These are phyloP conservation scores for Epinephelus cyanopodus DNA, from an alignment of 2,113 vertebrate genomes.

Conservation along the genomic window DNA sequence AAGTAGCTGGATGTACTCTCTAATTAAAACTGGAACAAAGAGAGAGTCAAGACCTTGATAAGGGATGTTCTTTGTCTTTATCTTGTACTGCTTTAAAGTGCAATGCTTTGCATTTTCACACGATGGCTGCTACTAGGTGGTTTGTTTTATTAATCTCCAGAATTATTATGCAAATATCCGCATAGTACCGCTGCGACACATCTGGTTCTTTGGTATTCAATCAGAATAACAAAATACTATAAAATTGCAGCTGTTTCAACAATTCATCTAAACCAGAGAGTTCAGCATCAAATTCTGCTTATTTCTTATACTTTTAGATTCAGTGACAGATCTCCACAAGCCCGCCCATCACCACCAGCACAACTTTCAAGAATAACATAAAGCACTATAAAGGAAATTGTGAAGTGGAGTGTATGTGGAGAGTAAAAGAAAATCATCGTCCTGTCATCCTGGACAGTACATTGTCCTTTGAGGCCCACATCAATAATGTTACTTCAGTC, in stretches of 20 bases:
- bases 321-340: too few species aligned
- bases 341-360: too few species aligned
- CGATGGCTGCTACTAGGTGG: constrained; percentile 4
- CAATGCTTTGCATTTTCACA: constrained; percentile 40
- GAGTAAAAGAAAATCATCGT: too few species aligned
- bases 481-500: too few species aligned
- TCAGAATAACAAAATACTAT: constrained; percentile 43
- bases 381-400: too few species aligned
- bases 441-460: too few species aligned
- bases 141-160: constrained; percentile 47
- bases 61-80: constrained; percentile 32
- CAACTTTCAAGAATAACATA: too few species aligned
- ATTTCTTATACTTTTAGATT: constrained; percentile 1
- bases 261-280: constrained; percentile 13
- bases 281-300: neutral
- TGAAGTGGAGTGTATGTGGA: too few species aligned
- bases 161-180: constrained; percentile 52
- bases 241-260: constrained; percentile 10
- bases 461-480: too few species aligned
- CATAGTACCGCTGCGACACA: constrained; percentile 12
- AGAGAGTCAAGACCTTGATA: constrained; percentile 49
- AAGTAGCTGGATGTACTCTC: constrained; percentile 13
- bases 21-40: constrained; percentile 43
- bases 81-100: constrained; percentile 22
- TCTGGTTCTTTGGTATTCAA: constrained; percentile 3